phyloP scores from a whole-genome alignment of 2,113 vertebrate genomes.

The Echinops telfairi region DNA sequence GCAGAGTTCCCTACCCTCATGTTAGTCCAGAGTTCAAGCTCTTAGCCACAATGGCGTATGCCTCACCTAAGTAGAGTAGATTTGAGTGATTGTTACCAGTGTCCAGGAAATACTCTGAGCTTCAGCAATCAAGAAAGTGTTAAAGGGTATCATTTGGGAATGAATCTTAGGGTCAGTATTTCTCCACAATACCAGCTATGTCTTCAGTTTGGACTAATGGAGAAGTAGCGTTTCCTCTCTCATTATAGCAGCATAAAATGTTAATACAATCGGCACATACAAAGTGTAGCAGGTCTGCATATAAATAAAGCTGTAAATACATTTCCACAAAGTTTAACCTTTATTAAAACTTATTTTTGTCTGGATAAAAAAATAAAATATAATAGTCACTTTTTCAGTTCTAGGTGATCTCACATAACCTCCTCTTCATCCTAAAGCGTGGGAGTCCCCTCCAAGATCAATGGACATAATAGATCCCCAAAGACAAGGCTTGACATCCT shows the following conservation, averaged over 20 bases:
- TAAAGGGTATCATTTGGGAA: not conserved
- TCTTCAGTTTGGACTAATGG: slow-evolving; percentile 18
- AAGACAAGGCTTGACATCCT: no score
- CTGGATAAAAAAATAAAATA: not conserved
- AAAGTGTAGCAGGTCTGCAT: not conserved
- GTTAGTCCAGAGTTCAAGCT: not conserved
- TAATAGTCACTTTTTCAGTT: not conserved
- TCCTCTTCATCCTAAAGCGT: not conserved
- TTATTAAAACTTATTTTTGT: slow-evolving; percentile 43
- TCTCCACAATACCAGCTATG: slow-evolving; percentile 24
- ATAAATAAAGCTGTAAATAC: not conserved
- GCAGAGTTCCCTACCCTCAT: not conserved
- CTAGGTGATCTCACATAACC: not conserved
- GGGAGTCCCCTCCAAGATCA: no score
- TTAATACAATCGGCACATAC: not conserved
- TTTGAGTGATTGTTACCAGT: not conserved
- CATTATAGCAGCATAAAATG: not conserved
- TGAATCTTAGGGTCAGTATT: not conserved
- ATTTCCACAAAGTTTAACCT: slow-evolving; percentile 21
- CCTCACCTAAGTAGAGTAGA: not conserved
- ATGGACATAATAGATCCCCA: no score
- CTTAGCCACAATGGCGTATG: not conserved
- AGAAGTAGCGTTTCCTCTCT: not conserved
- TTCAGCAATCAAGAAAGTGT: not conserved
- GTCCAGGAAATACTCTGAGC: not conserved